Conservation (phyloP, 2,888 invertebrate genomes). For the Chorisops tibialis region DNA sequence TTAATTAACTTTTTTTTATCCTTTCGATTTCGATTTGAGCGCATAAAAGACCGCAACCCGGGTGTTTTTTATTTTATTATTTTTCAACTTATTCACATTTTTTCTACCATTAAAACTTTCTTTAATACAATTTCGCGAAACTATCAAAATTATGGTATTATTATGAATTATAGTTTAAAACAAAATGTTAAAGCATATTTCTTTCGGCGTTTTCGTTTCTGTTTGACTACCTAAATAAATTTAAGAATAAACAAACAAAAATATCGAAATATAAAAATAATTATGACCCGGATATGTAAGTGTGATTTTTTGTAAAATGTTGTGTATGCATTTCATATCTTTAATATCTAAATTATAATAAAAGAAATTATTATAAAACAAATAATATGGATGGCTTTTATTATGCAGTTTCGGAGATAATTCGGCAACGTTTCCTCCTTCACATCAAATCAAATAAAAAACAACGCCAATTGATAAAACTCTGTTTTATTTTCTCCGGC, state of each 20-base stretch:
- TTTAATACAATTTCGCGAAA: not conserved
- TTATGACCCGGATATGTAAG: conserved; percentile 24
- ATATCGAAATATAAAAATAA: conserved; percentile 10
- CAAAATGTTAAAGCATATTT: not conserved
- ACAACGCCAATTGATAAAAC: too few relatives aligned
- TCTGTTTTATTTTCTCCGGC: too few relatives aligned
- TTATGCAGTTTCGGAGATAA: too few relatives aligned
- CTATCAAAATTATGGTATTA: not conserved
- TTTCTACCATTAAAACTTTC: not conserved
- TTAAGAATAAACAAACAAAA: not conserved
- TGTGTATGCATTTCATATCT: conserved; percentile 32
- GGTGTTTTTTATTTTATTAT: not conserved
- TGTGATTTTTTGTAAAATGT: conserved; percentile 30
- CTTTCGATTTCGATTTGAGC: conserved; percentile 10
- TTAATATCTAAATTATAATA: conserved; percentile 12
- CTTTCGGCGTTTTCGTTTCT: not conserved
- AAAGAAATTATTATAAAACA: not conserved
- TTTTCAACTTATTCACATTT: not conserved
- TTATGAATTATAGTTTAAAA: not conserved
- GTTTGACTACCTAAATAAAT: not conserved
- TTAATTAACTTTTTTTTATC: not conserved
- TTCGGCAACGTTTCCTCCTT: too few relatives aligned
- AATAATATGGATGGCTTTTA: too few relatives aligned
- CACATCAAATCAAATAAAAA: too few relatives aligned
- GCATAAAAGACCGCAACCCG: conserved; percentile 18